A percentile compares a stretch with the other conserved stretches of the same genome.
Conservation (phyloP, 2,797 vertebrate species). For the Pachyuromys duprasi region DNA sequence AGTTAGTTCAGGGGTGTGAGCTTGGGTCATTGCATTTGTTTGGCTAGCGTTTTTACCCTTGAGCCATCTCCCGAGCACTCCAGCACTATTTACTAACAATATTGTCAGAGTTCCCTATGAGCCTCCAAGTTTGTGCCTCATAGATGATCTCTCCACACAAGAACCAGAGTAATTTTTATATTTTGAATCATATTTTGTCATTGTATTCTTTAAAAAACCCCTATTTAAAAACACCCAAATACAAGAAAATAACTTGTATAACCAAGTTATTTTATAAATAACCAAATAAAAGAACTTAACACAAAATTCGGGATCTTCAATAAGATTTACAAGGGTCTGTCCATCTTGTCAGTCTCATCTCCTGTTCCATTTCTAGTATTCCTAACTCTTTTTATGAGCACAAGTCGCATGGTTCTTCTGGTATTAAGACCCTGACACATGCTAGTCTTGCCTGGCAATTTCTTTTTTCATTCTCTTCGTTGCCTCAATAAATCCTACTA, state of each 20-base stretch:
- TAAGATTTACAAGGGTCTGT: not conserved
- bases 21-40: not conserved
- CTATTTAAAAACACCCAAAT: slow-evolving; percentile 17
- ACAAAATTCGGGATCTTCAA: slow-evolving; percentile 31
- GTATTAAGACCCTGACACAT: not conserved
- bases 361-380: slow-evolving; percentile 19
- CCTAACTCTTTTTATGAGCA: not conserved
- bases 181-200: slow-evolving; percentile 39
- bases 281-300: not conserved
- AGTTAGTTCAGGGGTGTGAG: not conserved
- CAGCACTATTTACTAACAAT: not conserved
- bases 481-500: slow-evolving; percentile 8
- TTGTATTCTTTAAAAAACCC: slow-evolving; percentile 35
- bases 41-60: not conserved
- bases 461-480: slow-evolving; percentile 35
- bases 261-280: too few relatives aligned
- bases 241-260: too few relatives aligned
- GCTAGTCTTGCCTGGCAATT: not conserved
- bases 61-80: not conserved
- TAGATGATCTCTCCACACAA: slow-evolving; percentile 8
- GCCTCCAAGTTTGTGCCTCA: not conserved
- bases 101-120: not conserved
- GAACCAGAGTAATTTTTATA: slow-evolving; percentile 28
- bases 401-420: not conserved
- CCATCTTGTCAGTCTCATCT: not conserved